Evolutionary conservation across 2,888 invertebrate genomes (phyloP).

Genomic region (Volucella inanis): DNA sequence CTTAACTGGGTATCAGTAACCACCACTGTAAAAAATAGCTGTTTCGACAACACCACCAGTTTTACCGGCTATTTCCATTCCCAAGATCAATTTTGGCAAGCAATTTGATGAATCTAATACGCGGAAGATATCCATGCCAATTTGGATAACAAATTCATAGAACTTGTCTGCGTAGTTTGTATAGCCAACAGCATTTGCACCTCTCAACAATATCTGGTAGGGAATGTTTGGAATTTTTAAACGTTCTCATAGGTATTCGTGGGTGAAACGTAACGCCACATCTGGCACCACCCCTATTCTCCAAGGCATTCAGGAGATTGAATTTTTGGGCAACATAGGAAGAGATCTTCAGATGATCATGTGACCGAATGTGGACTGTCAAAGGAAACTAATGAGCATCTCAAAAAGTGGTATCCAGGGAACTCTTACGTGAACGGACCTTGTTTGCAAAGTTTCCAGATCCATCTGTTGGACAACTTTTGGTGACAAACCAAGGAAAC

Average conservation of each 20-base stretch:
- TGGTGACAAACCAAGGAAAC: too few species aligned
- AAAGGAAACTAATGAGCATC: conserved; percentile 99
- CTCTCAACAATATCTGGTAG: conserved; percentile 99
- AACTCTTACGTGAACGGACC: conserved; percentile 92
- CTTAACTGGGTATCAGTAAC: conserved; percentile 93
- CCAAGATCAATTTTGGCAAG: conserved; percentile 96
- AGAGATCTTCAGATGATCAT: conserved; percentile 95
- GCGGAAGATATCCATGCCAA: conserved; percentile 99
- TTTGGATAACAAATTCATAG: conserved; percentile 96
- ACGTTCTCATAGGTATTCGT: conserved; percentile 99
- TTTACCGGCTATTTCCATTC: conserved; percentile 99
- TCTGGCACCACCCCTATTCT: conserved; percentile 99
- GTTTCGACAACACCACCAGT: conserved; percentile 99
- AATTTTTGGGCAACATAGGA: conserved; percentile 98
- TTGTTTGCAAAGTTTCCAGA: conserved; percentile 98
- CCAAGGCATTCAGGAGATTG: conserved; percentile 93
- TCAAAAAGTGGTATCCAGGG: conserved; percentile 99
- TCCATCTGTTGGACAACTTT: too few species aligned
- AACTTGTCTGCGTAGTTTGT: conserved; percentile 99
- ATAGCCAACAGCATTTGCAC: conserved; percentile 99
- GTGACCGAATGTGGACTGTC: conserved; percentile 96
- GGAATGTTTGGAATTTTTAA: conserved; percentile 98
- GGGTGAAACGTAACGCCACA: conserved; percentile 96
- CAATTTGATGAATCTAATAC: conserved; percentile 99
- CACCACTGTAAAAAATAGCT: conserved; percentile 99